Base-by-base conservation (phyloP, 2,113 vertebrate genomes). In the Engraulis encrasicolus region DNA sequence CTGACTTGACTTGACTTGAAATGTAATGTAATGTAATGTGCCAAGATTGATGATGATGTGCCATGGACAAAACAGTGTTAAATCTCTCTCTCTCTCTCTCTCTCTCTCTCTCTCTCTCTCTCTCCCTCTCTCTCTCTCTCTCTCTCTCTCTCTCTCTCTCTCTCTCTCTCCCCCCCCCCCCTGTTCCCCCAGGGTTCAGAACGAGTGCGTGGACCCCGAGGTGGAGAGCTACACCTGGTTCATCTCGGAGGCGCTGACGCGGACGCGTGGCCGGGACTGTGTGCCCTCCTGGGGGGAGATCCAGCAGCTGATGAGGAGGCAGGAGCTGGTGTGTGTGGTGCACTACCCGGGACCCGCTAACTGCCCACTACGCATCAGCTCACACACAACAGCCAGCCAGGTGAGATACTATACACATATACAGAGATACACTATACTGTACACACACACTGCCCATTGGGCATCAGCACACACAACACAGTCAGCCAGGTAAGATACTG, bases 211-310 rank as follows among this genome's bases (percentile, higher is more conserved):
- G 0, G 86, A 95, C 88, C 96, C 97, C 0, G 97, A 99, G 91
- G 95, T 97, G 92, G 97, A 97, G 48, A 94, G 96, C 85, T 99
- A 97, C 0, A 97, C 97, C 0, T 95, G 95, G 81, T 99, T 99
- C 92, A 97, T 99, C 91, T 91, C 94, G 7, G 96, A 95, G 85
- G 97, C 98, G 0, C 91, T 99, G 92, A 91, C 94, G 40, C 97
- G 97, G 90, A 99, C 97, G 0, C 95, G 95, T 34, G 95, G 96
- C 80, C 93, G 97, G 14, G 96, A 99, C 90, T 95, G 95, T 0
- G 98, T 99, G 84, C 98, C 98, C 0, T 99, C 98, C 0, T 95
- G 97, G 92, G 97, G 97, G 17, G 98, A 99, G 94, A 98, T 99
- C 92, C 95, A 96, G 50, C 96, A 96, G 81, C 93, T 99, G 90